These are phyloP conservation scores for Palythoa heliodiscus DNA, from an alignment of 92 coral and sea anemone genomes.

Conservation along the genomic window DNA sequence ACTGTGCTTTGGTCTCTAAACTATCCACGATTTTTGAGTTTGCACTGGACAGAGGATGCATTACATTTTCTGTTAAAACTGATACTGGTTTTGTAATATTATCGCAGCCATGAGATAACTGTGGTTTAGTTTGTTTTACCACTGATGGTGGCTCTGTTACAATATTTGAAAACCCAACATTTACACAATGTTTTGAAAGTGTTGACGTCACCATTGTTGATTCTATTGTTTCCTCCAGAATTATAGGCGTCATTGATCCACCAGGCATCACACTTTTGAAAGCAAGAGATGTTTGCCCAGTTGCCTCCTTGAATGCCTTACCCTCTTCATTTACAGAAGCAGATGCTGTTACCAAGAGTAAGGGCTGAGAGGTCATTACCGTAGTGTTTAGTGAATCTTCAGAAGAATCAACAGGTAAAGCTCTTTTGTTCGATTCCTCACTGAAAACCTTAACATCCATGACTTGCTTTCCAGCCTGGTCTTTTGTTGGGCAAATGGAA, in stretches of 20 bases:
- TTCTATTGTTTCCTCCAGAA: neutral
- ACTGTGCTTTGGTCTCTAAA: neutral
- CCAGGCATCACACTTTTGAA: neutral
- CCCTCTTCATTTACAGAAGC: neutral
- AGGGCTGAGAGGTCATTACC: neutral
- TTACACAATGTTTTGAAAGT: neutral
- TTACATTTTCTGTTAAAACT: neutral
- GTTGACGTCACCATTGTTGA: neutral
- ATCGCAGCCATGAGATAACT: neutral
- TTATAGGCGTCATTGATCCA: neutral
- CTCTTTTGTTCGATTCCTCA: neutral
- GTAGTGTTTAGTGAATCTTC: neutral
- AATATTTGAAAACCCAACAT: neutral
- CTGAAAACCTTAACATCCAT: slow-evolving; percentile 14
- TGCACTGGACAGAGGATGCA: neutral
- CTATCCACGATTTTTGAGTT: neutral
- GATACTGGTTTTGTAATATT: neutral
- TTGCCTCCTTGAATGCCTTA: neutral
- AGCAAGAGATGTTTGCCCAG: neutral
- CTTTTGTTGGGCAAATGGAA: neutral
- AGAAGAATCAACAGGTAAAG: neutral
- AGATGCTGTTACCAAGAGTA: neutral
- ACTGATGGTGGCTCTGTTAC: neutral
- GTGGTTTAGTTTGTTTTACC: neutral
- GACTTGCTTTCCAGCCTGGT: neutral